Base-by-base conservation (phyloP, 1,140 invertebrate species). In the Cyclina sinensis region DNA sequence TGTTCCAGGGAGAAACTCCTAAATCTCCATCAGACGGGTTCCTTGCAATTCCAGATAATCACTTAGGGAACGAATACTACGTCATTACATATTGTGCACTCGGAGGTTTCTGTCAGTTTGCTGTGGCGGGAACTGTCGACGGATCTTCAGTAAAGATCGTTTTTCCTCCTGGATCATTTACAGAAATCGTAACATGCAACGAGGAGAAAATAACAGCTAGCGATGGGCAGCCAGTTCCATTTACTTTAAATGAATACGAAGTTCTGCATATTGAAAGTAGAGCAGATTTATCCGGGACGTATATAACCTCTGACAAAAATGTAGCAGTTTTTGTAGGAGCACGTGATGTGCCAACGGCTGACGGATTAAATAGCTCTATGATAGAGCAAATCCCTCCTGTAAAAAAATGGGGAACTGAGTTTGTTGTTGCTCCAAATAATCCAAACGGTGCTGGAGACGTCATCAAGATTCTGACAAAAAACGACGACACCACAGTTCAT, bases 31-130 rank as follows among this genome's bases (percentile, higher is more conserved):
- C 14, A 32, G 86, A 88, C 37, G 79, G 78, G 5, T 88, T 54
- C 62, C 32, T 74, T 21, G 86, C 70, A 24, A 82, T 82, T n/a
- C 35, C 62, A 82, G 79, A 88, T 35, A 32, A 73, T 11, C 37
- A 73, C 27, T 51, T 88, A 24, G 86, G 86, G 14, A 82, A 24
- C 5, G 86, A 88, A 62, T 88, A 88, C 30, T 83, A 88, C 54
- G 48, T 88, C 21, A 14, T 43, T n/a, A 88, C 86, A 7, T 88
- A 82, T 21, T 88, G 86, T 59, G 21, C 78, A 11, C 11, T 83
- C 0, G 79, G 79, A 1, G 80, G 79, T 11, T 35, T 46, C 24
- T 88, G 86, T 62, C 86, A 88, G 54, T 74, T 88, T 24, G 62
- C 79, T 37, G 68, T 88, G 14, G 59, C 48, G 18, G 76, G 62